A percentile compares a stretch with the other conserved stretches of the same genome.
These are phyloP conservation scores for Sitta europaea DNA, from an alignment of 2,113 vertebrate species.

Conservation along the genomic window DNA sequence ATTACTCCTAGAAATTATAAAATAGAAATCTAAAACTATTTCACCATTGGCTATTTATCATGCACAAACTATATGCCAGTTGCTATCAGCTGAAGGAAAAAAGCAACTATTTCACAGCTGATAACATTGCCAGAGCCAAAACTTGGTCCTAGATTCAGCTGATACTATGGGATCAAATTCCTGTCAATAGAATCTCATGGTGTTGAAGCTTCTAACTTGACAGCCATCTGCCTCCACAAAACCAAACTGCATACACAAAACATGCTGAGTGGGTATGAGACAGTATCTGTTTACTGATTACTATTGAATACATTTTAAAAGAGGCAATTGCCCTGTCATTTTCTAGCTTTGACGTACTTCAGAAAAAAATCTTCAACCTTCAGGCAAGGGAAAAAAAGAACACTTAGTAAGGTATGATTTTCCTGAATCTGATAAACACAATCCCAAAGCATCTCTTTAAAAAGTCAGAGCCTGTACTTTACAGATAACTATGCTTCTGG, in stretches of 20 bases:
- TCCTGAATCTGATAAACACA: neutral
- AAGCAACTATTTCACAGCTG: neutral
- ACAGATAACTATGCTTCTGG: slow-evolving; percentile 8
- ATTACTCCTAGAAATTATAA: neutral
- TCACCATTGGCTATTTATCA: neutral
- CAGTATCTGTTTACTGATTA: neutral
- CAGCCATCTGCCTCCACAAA: slow-evolving; percentile 8
- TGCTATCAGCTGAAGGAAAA: neutral
- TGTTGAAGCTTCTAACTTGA: neutral
- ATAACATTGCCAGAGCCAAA: neutral
- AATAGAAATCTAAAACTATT: neutral
- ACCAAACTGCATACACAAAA: neutral
- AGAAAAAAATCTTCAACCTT: neutral
- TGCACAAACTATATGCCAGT: neutral
- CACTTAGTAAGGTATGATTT: neutral
- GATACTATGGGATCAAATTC: neutral
- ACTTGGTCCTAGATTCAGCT: neutral
- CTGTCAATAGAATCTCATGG: neutral
- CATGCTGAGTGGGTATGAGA: neutral
- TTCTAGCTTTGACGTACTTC: neutral
- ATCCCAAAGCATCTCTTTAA: neutral
- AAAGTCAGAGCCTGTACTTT: neutral
- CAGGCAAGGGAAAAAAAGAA: neutral
- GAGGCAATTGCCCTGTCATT: neutral
- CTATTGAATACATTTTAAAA: neutral